Evolutionary conservation across 2,797 vertebrate species (phyloP), one percentile per base, ranked within the genome.

Genomic region (Vipera ursinii): DNA sequence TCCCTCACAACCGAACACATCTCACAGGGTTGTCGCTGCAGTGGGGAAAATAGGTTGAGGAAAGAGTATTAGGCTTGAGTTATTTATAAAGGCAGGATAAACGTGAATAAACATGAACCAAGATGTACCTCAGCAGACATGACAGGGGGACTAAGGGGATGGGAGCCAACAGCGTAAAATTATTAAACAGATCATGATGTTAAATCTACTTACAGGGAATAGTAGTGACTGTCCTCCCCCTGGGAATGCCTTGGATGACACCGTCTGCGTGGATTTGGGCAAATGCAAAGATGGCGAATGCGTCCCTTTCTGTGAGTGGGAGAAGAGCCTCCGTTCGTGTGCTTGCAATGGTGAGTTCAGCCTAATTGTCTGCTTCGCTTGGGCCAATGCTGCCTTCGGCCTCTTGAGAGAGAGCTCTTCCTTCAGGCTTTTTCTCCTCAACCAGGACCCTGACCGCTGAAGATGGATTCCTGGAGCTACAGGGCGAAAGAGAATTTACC

Each of bases 171-270:
- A 53, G 9, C 8, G 8, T 53, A 53, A 53, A 53, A 53, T 53
- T 53, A 53, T 10, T 53, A 53, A 53, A 53, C 51, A 53, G 51
- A 53, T 9, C 51, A 53, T 2, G 51, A 53, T 53, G 51, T 53
- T 53, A 10, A 53, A 51, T 56, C 32, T 56, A 0, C 82, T 95
- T 63, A 28, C 57, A 99, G 99, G 99, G 48, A 98, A 97, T 95
- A 99, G 98, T 97, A 99, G 99, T 0, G 97, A 98, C 38, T 99
- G 99, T 93, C 99, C 99, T 4, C 97, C 98, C 6, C 99, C 99
- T 0, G 98, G 97, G 89, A 98, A 99, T 0, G 98, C 99, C 0
- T 90, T 91, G 0, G 97, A 99, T 73, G 90, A 98, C 91, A 99
- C 98, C 0, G 96, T 98, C 85, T 99, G 99, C 0, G 98, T 99